Evolutionary conservation across 2,888 invertebrate species (phyloP), one percentile per base, ranked within the genome.

Genomic region (Dasypolia templi): DNA sequence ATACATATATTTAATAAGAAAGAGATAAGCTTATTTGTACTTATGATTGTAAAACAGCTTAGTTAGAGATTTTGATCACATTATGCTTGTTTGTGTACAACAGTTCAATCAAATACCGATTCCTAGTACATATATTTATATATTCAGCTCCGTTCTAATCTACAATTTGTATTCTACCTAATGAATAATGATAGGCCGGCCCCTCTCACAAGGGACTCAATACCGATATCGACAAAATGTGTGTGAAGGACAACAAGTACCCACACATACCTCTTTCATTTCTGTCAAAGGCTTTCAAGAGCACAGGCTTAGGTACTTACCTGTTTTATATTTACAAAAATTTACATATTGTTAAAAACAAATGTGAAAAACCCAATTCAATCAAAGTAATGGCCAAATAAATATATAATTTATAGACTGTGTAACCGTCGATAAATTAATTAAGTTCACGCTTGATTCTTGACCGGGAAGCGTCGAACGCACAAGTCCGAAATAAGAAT

Each of bases 391-490:
- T n/a, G n/a, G 19, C 17, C 22, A n/a, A 49, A 70, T 39, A 61
- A 39, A 51, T 32, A 59, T 22, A 49, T 58, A 56, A 67, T 58
- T 49, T 67, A 44, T 65, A 62, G 9, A 22, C n/a, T n/a, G 92
- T 92, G 91, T 93, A 93, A 91, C 93, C 93, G 93, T 92, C 92
- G 91, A 91, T 91, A 90, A 95, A 95, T 93, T 94, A 94, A 95
- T 95, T 95, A 94, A 94, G 93, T 95, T 94, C 73, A 82, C 88
- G 89, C 90, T 90, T 89, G 90, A 91, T 92, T 91, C 89, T 85
- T 88, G 88, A 90, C 89, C 87, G 87, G 86, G 87, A 87, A 87
- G 86, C 85, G 86, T 87, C 88, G 88, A 88, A 87, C 87, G 84
- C 78, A 82, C 79, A 81, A 86, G 87, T 87, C 77, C 82, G 90